Conservation (phyloP, 2,113 vertebrate genomes). For the Motacilla alba region DNA sequence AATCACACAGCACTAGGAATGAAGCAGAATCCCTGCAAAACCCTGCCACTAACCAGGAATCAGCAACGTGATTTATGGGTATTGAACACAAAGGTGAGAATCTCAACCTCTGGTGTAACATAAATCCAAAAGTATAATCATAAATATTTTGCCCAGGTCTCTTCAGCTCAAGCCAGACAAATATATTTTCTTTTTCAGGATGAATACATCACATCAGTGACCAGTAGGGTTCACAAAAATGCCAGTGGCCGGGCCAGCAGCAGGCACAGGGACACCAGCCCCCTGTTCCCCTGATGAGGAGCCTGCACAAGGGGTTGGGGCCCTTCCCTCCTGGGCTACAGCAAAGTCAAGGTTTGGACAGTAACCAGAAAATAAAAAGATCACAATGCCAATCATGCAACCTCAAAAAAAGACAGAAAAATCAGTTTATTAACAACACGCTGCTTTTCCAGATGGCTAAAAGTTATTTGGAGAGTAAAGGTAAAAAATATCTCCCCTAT, state of each 20-base stretch:
- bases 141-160: background rate
- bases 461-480: background rate
- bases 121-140: background rate
- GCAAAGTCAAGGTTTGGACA: background rate
- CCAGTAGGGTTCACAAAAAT: background rate
- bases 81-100: background rate
- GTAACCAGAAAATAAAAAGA: background rate
- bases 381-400: background rate
- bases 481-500: background rate
- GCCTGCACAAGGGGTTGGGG: background rate
- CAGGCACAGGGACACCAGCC: background rate
- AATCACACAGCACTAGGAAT: background rate
- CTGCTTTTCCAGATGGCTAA: background rate
- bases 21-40: background rate
- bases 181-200: background rate
- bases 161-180: background rate
- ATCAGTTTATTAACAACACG: background rate
- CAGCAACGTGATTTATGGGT: background rate
- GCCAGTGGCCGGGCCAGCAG: background rate
- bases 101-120: background rate
- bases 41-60: background rate
- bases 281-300: fast-evolving
- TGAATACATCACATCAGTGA: background rate
- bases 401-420: background rate
- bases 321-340: background rate